Evolutionary conservation across 1,140 invertebrate species (phyloP).

Genomic region (Ericerus pela): DNA sequence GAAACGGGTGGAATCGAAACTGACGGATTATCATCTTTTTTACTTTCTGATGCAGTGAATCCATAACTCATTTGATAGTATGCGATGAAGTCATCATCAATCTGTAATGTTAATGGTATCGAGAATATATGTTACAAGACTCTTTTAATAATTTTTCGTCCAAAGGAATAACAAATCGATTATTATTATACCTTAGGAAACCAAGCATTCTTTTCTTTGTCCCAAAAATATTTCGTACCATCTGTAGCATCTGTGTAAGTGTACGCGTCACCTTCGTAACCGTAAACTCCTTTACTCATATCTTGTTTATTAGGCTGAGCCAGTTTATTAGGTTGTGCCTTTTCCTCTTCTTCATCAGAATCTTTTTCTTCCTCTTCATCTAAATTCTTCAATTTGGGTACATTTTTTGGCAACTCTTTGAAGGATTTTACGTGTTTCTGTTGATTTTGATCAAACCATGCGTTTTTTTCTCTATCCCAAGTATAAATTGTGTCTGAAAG

Average conservation of each 20-base stretch:
- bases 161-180: constrained; percentile 6
- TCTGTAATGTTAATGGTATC: constrained; percentile 31
- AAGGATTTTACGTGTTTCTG: constrained; percentile 5
- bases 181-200: constrained; percentile 62
- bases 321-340: constrained; percentile 25
- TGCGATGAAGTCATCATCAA: constrained; percentile 94
- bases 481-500: constrained; percentile 24
- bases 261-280: constrained; percentile 59
- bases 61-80: constrained; percentile 92
- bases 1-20: background rate
- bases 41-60: constrained; percentile 33
- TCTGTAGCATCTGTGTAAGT: constrained; percentile 69
- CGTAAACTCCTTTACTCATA: constrained; percentile 37
- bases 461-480: constrained; percentile 36
- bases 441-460: constrained; percentile 34
- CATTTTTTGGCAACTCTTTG: constrained; percentile 11
- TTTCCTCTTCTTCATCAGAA: constrained; percentile 21
- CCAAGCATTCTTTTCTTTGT: constrained; percentile 78
- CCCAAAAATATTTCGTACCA: constrained; percentile 83
- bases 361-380: constrained; percentile 30
- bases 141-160: constrained; percentile 5
- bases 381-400: constrained; percentile 26
- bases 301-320: constrained; percentile 29
- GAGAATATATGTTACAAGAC: background rate
- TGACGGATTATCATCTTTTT: constrained; percentile 25